Evolutionary conservation across 2,797 vertebrate genomes (phyloP).

Genomic region (Melanotaenia parkinsoni): DNA sequence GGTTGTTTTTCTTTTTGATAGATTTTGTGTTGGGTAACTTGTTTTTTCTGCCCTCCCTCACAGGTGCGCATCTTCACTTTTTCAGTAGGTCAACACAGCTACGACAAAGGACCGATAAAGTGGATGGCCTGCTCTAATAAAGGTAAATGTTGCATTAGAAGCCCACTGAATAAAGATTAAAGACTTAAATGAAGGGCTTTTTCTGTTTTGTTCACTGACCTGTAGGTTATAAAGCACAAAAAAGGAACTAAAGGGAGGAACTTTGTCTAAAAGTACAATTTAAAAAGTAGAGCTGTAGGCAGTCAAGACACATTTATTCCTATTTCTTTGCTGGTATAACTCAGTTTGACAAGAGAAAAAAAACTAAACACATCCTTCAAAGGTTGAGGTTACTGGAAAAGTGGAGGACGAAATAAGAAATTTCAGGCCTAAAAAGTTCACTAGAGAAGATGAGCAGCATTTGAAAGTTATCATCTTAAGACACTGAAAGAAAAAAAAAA

Average conservation of each 20-base stretch:
- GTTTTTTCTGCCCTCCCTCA: background rate
- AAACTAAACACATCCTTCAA: background rate
- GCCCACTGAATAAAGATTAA: background rate
- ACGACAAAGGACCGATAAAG: conserved; percentile 95
- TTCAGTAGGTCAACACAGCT: conserved; percentile 98
- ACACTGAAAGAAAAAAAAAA: background rate
- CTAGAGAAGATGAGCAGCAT: background rate
- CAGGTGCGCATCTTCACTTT: conserved; percentile 98
- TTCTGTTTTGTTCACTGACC: background rate
- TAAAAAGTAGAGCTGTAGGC: background rate
- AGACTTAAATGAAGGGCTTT: background rate
- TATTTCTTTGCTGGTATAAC: background rate
- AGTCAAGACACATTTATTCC: background rate
- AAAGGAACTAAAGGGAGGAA: background rate
- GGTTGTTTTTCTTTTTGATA: background rate
- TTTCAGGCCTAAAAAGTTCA: background rate
- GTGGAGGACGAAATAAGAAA: background rate
- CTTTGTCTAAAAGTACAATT: background rate
- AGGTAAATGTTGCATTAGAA: conserved; percentile 77
- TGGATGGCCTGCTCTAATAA: conserved; percentile 98
- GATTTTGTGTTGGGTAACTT: background rate
- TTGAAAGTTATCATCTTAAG: background rate
- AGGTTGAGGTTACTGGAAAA: background rate
- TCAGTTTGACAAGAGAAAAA: too few species aligned
- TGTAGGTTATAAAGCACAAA: too few species aligned